These are phyloP conservation scores for Serranus cabrilla DNA, from an alignment of 2,797 vertebrate genomes.

Conservation along the genomic window DNA sequence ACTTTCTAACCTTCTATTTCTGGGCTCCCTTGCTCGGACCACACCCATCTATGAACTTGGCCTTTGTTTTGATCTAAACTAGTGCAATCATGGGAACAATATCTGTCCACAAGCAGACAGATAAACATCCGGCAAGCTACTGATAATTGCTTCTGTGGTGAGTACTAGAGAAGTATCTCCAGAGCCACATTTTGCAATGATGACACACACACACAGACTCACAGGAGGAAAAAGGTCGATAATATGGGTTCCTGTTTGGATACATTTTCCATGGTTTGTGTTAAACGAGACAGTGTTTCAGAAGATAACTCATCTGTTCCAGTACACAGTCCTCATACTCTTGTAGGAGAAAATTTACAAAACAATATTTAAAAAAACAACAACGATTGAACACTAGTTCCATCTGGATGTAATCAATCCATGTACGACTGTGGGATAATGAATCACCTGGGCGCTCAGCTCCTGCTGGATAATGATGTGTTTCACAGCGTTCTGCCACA, in stretches of 20 bases:
- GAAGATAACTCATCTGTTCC: neutral
- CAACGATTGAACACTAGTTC: neutral
- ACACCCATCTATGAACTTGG: no score
- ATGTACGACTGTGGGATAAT: neutral
- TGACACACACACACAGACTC: no score
- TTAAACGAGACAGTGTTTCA: neutral
- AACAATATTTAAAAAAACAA: neutral
- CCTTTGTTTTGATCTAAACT: no score
- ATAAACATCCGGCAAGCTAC: no score
- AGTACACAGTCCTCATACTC: neutral
- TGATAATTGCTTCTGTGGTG: no score
- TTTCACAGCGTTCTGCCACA: constrained; percentile 86
- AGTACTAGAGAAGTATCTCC: no score
- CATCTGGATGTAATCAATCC: neutral
- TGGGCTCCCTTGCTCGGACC: no score
- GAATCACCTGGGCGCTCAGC: constrained; percentile 73
- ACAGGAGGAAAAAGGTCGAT: no score
- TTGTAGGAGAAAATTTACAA: neutral
- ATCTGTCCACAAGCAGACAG: no score
- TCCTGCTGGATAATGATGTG: constrained; percentile 84
- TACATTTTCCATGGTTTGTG: neutral
- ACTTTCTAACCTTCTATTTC: no score
- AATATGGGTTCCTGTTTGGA: neutral
- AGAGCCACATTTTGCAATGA: no score
- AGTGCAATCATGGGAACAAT: no score